Evolutionary conservation across 2,113 vertebrate species (phyloP), one percentile per base, ranked within the genome.

Genomic region (Ptyas mucosa): DNA sequence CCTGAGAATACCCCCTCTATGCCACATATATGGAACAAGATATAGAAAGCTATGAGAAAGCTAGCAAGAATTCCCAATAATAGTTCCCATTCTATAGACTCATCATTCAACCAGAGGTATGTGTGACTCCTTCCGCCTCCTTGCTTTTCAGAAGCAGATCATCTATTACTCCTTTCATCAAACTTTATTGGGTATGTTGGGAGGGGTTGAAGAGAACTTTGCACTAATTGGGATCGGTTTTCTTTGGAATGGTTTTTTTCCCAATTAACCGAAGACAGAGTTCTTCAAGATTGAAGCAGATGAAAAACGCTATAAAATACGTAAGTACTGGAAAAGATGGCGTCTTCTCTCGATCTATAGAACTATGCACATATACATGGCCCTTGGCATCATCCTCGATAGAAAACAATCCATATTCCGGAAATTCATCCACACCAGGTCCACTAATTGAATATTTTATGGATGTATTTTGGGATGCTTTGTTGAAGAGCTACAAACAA

Each of bases 281-380:
- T 81, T 39, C 7, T 39, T 39, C 15, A 81, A 43, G 34, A 43
- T 3, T 43, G 34, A 39, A 21, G 8, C 18, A 43, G 34, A 21
- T 21, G 15, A 43, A 39, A 81, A 81, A 81, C 2, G 8, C 34
- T 43, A 39, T 43, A 43, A 89, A 89, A 39, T 64, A 61, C 9
- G 49, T 61, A 85, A 92, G 97, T 96, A 99, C 98, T 69, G 95
- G 94, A 53, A 98, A 98, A 6, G 7, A 0, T 0, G 81, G 0
- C 0, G 94, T 88, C 3, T 1, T 2, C 91, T 99, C 98, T 91
- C 98, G 95, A 97, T 99, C 98, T 0, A 99, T 93, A 3, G 96
- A 0, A 43, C 24, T 87, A 51, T 95, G 96, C 0, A 97, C 96
- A 0, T 3, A 97, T 18, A 99, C 94, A 0, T 2, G 1, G 8